These are phyloP conservation scores for Tiliqua scincoides DNA, from an alignment of 2,113 vertebrate genomes.

Conservation along the genomic window DNA sequence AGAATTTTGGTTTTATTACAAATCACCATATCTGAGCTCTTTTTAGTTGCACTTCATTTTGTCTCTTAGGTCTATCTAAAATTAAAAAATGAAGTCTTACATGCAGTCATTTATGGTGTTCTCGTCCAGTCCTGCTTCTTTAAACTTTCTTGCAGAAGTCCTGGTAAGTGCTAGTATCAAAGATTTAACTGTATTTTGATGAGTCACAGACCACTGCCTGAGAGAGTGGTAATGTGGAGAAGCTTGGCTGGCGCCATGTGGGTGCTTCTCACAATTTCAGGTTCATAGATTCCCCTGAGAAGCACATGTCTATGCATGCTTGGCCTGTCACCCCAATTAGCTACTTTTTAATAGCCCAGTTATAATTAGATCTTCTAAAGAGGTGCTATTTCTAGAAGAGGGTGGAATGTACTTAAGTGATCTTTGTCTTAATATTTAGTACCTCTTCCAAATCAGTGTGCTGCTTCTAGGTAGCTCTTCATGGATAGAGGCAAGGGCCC, in stretches of 20 bases:
- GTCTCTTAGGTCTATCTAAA: no score
- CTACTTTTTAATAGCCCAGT: conserved; percentile 26
- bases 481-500: not conserved
- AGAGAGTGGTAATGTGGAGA: conserved; percentile 48
- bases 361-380: not conserved
- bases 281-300: conserved; percentile 52
- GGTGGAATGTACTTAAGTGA: not conserved
- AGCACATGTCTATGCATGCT: conserved; percentile 60
- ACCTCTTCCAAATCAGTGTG: not conserved
- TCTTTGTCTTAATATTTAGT: not conserved
- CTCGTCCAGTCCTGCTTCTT: conserved; percentile 53
- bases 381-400: not conserved
- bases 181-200: conserved; percentile 46
- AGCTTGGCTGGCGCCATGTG: conserved; percentile 32
- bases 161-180: conserved; percentile 43
- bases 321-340: conserved; percentile 12
- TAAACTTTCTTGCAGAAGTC: conserved; percentile 18
- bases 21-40: not conserved
- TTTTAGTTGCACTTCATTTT: not conserved
- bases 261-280: conserved; percentile 62
- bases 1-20: not conserved
- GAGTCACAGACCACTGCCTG: conserved; percentile 60
- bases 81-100: not conserved
- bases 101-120: not conserved
- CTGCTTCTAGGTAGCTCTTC: not conserved